Evolutionary conservation across 2,113 vertebrate genomes (phyloP).

Genomic region (Orientallactaga bullata): DNA sequence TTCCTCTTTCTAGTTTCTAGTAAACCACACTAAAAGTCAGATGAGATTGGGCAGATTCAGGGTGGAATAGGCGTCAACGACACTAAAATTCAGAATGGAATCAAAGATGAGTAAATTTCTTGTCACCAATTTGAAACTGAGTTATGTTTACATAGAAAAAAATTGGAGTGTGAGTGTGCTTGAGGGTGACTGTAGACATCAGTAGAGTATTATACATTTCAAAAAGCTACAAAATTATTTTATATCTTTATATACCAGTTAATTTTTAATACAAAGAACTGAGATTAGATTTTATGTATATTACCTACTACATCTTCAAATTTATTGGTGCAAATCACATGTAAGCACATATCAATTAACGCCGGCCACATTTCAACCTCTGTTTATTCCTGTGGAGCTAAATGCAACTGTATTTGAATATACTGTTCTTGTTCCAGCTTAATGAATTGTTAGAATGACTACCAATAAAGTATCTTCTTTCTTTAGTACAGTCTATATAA

Average conservation of each 20-base stretch:
- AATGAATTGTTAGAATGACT: not conserved
- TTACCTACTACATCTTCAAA: not conserved
- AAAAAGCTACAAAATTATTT: no score
- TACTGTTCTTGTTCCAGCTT: not conserved
- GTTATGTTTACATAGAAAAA: no score
- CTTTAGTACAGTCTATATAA: not conserved
- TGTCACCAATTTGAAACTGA: not conserved
- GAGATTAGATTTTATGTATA: not conserved
- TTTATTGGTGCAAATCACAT: not conserved
- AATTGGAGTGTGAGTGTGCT: no score
- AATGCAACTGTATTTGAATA: not conserved
- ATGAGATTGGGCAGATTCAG: not conserved
- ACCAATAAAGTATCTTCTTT: no score
- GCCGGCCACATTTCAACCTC: not conserved
- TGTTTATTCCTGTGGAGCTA: not conserved
- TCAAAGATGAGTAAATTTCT: not conserved
- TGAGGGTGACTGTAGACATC: no score
- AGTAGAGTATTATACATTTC: no score
- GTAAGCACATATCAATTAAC: not conserved
- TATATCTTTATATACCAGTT: no score
- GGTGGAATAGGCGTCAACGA: no score
- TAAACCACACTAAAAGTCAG: not conserved
- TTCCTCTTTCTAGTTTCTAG: not conserved
- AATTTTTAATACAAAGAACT: not conserved
- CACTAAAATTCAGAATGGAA: not conserved